Base-by-base conservation (phyloP, 1,140 invertebrate species). In the Thaumatotibia leucotreta region DNA sequence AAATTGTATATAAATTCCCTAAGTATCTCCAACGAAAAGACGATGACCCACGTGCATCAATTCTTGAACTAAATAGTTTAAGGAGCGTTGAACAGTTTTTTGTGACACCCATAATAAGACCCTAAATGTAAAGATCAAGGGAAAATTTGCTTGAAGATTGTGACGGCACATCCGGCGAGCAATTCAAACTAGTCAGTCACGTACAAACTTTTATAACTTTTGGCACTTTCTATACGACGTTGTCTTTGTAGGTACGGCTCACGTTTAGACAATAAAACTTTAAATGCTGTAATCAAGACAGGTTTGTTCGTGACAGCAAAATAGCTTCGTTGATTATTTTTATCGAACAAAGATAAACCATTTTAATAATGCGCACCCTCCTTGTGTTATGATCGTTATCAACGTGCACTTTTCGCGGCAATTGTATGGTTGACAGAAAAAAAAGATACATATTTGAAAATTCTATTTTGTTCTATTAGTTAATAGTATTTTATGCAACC, bases 201-300 rank as follows among this genome's bases (percentile, higher is more conserved):
- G 52, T 58, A 58, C 52, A 31, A 58, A 58, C n/a, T 58, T 58
- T 20, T 58, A 29, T 29, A 27, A 58, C 14, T 24, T 58, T 58
- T 27, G 24, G 52, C 52, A 58, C 52, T 58, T 58, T 58, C 52
- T 58, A 14, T 27, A 58, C 1, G 23, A 10, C 20, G 23, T 14
- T 58, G 23, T 9, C n/a, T 58, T 58, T 27, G n/a, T 58, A 27
- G 3, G 27, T 58, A 27, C 11, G 27, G 9, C 52, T 58, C 52
- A 58, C 52, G 52, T 31, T 58, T 58, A 58, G 14, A 58, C 52
- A 58, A 58, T 58, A 58, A 58, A 58, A 58, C 29, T 4, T 14
- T 29, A 14, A 58, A 58, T 8, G 14, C 24, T 31, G 27, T 31
- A 29, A 58, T 58, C 52, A 27, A 45, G 24, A 24, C 24, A 14